phyloP scores from a whole-genome alignment of 1,140 invertebrate species.

The Sitophilus oryzae region DNA sequence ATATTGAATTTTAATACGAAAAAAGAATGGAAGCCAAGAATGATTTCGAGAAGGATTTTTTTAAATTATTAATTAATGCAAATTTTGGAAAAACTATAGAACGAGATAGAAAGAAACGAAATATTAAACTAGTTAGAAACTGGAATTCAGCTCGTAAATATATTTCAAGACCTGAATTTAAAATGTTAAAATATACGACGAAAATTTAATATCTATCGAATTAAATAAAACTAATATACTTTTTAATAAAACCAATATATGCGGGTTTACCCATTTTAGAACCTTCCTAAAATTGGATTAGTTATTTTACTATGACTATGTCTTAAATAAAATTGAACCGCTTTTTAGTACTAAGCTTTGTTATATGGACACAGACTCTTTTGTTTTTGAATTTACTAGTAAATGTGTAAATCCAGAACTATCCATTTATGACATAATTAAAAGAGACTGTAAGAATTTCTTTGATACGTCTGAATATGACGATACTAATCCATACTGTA shows the following conservation, averaged over 20 bases:
- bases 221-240: conserved; percentile 36
- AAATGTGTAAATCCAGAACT: neutral
- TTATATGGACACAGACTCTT: conserved; percentile 36
- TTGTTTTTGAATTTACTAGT: conserved; percentile 31
- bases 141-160: conserved; percentile 3
- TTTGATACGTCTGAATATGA: conserved; percentile 39
- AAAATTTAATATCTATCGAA: conserved; percentile 6
- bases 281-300: conserved; percentile 33
- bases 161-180: conserved; percentile 9
- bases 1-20: no score
- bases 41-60: no score
- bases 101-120: conserved; percentile 39
- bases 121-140: conserved; percentile 37
- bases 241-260: conserved; percentile 45
- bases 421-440: conserved; percentile 1
- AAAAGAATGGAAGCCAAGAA: no score
- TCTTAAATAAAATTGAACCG: conserved; percentile 19
- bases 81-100: conserved; percentile 48
- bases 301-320: conserved; percentile 33
- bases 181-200: neutral
- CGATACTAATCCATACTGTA: conserved; percentile 30
- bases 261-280: conserved; percentile 44
- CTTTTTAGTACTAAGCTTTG: conserved; percentile 24
- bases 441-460: conserved; percentile 1
- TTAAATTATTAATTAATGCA: conserved; percentile 46